Percentiles rank a stretch among this genome's conserved stretches.
Evolutionary conservation across 2,888 invertebrate genomes (phyloP).

Genomic region (Aphodius sticticus): DNA sequence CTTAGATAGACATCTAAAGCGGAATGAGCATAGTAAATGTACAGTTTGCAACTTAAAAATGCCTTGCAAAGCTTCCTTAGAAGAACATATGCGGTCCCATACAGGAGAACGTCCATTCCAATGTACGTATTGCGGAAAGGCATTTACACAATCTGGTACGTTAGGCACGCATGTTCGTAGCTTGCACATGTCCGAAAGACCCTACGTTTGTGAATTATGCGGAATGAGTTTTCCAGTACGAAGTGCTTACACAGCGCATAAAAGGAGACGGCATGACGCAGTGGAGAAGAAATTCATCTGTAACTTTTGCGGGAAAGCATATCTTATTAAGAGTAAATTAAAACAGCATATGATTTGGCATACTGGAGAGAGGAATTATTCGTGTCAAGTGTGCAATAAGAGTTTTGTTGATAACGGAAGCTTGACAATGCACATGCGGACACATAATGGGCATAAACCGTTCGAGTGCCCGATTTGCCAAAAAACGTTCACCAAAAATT

Average conservation of each 20-base stretch:
- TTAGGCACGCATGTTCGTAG: constrained; percentile 18
- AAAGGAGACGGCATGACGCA: not conserved
- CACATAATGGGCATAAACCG: constrained; percentile 36
- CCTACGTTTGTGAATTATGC: constrained; percentile 24
- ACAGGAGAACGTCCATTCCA: constrained; percentile 32
- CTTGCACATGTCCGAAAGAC: constrained; percentile 18
- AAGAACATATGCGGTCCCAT: constrained; percentile 27
- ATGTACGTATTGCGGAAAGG: constrained; percentile 26
- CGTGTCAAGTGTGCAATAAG: constrained; percentile 33
- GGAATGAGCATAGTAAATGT: constrained; percentile 6
- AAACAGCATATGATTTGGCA: constrained; percentile 20
- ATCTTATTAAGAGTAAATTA: constrained; percentile 23
- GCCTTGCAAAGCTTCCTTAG: constrained; percentile 18
- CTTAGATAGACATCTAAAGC: too few relatives aligned
- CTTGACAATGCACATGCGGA: constrained; percentile 32
- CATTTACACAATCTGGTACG: constrained; percentile 25
- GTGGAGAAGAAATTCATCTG: constrained; percentile 21
- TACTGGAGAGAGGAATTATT: constrained; percentile 24
- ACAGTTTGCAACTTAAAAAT: constrained; percentile 19
- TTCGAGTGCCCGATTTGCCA: constrained; percentile 27
- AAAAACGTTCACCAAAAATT: constrained; percentile 28
- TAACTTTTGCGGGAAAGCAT: constrained; percentile 30
- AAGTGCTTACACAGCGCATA: constrained; percentile 21
- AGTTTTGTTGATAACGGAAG: constrained; percentile 33
- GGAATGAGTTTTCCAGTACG: constrained; percentile 20